These are phyloP conservation scores for Tricholaema leucomelas DNA, from an alignment of 2,113 vertebrate species.

Conservation along the genomic window DNA sequence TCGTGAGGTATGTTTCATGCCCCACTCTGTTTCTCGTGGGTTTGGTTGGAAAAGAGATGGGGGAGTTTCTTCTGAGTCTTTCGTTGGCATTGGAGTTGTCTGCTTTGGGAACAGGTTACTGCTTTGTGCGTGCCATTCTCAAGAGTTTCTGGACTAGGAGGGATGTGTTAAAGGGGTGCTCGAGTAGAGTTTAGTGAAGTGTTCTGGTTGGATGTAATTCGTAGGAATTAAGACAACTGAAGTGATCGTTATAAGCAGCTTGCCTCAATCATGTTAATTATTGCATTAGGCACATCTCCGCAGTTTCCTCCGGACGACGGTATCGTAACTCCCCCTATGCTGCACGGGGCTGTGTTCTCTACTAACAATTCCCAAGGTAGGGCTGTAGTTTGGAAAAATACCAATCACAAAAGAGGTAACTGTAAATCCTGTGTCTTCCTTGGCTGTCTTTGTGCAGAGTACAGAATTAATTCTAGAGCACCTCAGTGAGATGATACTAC, in stretches of 20 bases:
- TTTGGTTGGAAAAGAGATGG: background rate
- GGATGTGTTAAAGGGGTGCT: accelerated
- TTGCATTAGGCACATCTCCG: accelerated
- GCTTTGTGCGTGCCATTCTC: accelerated
- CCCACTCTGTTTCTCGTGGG: background rate
- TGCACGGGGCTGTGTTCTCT: background rate
- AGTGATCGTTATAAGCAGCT: background rate
- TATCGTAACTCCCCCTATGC: background rate
- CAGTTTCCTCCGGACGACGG: accelerated
- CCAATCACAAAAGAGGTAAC: background rate
- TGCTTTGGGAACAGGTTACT: background rate
- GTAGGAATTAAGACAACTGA: background rate
- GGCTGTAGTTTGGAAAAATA: background rate
- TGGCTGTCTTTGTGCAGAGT: background rate
- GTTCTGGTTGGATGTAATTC: background rate
- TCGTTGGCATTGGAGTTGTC: accelerated
- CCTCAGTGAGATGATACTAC: background rate
- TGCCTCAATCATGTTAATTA: background rate
- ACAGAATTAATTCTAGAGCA: background rate
- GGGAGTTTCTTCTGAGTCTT: background rate
- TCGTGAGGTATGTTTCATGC: accelerated
- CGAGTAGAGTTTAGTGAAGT: background rate
- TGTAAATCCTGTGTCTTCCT: background rate
- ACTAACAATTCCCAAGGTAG: background rate
- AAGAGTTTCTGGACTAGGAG: accelerated